A percentile compares a stretch with the other conserved stretches of the same genome.
Conservation (phyloP, 2,888 invertebrate genomes). For the Sialis lutaria region DNA sequence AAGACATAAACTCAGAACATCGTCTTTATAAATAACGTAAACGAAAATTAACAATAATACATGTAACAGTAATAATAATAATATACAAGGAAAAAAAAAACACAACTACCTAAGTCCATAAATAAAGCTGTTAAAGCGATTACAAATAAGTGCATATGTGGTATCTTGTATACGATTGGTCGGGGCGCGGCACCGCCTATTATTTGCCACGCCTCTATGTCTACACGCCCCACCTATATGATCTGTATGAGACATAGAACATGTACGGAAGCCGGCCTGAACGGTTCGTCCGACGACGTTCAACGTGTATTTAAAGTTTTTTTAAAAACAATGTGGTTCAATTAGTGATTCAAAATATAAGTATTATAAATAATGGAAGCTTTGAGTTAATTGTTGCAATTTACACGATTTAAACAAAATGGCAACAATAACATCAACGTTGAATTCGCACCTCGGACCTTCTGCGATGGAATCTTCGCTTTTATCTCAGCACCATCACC, state of each 20-base stretch:
- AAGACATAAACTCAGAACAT: too few species aligned
- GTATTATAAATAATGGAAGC: neutral
- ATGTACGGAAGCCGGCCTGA: slow-evolving; percentile 3
- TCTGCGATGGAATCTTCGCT: neutral
- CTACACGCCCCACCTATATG: slow-evolving; percentile 4
- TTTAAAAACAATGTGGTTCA: too few species aligned
- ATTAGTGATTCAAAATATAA: too few species aligned
- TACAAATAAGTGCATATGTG: neutral
- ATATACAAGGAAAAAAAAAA: neutral
- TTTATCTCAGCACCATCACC: neutral
- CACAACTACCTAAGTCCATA: neutral
- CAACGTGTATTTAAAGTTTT: too few species aligned
- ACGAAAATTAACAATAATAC: too few species aligned
- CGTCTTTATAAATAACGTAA: too few species aligned
- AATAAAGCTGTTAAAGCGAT: slow-evolving; percentile 6
- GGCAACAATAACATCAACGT: slow-evolving; percentile 5
- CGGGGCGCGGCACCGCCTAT: neutral
- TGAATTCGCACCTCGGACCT: slow-evolving; percentile 1
- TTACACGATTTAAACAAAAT: neutral
- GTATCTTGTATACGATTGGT: neutral
- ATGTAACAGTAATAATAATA: too few species aligned
- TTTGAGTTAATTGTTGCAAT: too few species aligned
- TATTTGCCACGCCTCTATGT: slow-evolving; percentile 1
- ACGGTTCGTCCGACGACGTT: neutral
- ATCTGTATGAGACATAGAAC: slow-evolving; percentile 3